phyloP scores from a whole-genome alignment of 2,888 invertebrate genomes.

The Deilephila elpenor region DNA sequence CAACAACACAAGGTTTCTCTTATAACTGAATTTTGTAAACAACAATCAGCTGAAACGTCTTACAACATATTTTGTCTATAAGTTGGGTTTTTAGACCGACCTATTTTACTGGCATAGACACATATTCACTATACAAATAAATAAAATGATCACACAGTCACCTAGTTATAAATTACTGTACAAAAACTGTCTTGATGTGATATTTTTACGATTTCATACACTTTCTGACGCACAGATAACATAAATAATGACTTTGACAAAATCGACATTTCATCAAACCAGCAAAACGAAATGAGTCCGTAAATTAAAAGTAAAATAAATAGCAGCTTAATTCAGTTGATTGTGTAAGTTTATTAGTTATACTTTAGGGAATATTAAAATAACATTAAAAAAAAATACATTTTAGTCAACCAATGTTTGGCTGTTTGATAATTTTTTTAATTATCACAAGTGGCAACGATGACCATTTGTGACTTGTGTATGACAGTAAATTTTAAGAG shows the following conservation, averaged over 20 bases:
- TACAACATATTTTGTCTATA: background rate
- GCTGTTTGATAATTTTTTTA: too few relatives aligned
- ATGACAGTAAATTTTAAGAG: too few relatives aligned
- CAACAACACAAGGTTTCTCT: constrained; percentile 31
- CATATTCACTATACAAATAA: constrained; percentile 10
- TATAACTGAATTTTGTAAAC: constrained; percentile 57
- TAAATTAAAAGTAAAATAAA: too few relatives aligned
- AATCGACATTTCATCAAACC: background rate
- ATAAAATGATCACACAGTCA: constrained; percentile 4
- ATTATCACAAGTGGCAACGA: too few relatives aligned
- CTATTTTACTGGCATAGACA: background rate
- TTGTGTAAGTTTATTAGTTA: too few relatives aligned
- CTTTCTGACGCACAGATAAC: background rate
- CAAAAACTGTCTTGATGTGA: constrained; percentile 3
- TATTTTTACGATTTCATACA: constrained; percentile 23
- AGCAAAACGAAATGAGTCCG: too few relatives aligned
- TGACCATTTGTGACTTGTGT: too few relatives aligned
- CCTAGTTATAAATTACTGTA: constrained; percentile 1
- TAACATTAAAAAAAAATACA: too few relatives aligned
- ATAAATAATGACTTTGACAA: background rate
- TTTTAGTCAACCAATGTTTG: too few relatives aligned
- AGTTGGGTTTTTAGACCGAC: too few relatives aligned
- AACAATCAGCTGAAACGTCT: constrained; percentile 65
- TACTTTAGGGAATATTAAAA: too few relatives aligned
- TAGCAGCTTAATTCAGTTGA: too few relatives aligned